phyloP scores from a whole-genome alignment of 2,888 invertebrate species.

The Pristionchus maxplancki region DNA sequence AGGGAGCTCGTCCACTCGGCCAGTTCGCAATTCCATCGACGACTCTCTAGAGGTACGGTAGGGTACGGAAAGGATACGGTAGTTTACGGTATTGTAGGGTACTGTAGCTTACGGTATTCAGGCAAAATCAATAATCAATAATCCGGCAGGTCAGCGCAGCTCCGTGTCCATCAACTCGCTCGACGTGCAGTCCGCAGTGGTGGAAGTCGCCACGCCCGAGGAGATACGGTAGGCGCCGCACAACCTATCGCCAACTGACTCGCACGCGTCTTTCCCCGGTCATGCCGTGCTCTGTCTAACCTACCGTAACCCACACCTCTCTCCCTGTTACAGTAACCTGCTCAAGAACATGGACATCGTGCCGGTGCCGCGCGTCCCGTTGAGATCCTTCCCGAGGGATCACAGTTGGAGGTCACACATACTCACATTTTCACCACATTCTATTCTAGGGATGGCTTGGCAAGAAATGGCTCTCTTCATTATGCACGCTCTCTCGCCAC shows the following conservation, averaged over 20 bases:
- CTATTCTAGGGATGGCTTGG: too few species aligned
- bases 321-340: conserved; percentile 53
- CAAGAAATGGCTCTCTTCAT: too few species aligned
- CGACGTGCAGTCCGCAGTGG: conserved; percentile 60
- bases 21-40: conserved; percentile 35
- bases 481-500: too few species aligned
- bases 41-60: neutral
- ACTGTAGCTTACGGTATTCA: too few species aligned
- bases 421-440: conserved; percentile 27
- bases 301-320: neutral
- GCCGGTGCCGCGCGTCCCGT: neutral
- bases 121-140: neutral
- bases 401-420: conserved; percentile 23
- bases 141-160: neutral
- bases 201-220: conserved; percentile 71
- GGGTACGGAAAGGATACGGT: neutral
- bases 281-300: neutral
- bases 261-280: neutral
- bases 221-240: conserved; percentile 64
- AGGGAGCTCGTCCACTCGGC: conserved; percentile 52
- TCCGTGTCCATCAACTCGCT: conserved; percentile 48
- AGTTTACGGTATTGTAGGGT: neutral
- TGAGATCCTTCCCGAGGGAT: conserved; percentile 8
- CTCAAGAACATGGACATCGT: conserved; percentile 49
- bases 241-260: neutral